Conservation (phyloP, 1,140 invertebrate genomes). For the Phymastichus coffea region DNA sequence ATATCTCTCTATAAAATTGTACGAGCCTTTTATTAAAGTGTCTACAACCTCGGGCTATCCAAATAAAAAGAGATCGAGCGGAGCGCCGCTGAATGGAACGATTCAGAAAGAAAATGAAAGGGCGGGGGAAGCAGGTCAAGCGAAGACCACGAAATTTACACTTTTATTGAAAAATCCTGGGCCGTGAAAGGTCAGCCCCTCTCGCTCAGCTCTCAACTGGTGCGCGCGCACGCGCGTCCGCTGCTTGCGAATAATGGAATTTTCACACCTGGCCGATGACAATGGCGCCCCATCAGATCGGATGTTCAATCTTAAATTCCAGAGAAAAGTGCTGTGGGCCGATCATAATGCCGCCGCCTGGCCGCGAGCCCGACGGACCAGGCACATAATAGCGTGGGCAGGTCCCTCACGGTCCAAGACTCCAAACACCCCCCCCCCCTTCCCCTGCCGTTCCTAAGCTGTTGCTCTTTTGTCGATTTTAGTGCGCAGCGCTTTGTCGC, state of each 20-base stretch:
- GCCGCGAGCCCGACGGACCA: not conserved
- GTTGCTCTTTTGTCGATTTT: conserved; percentile 19
- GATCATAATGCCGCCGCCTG: not conserved
- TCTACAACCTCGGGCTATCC: too few species aligned
- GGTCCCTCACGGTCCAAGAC: not conserved
- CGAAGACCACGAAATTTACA: not conserved
- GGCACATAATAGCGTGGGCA: conserved; percentile 4
- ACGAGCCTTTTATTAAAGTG: too few species aligned
- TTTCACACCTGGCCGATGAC: conserved; percentile 17
- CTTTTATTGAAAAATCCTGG: conserved; percentile 6
- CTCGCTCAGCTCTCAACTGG: too few species aligned
- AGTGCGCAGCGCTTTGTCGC: not conserved
- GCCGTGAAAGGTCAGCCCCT: conserved; percentile 3
- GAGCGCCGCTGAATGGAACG: too few species aligned
- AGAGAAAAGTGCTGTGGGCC: not conserved
- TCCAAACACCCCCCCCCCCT: not conserved
- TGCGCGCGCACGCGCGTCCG: not conserved
- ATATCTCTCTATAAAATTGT: too few species aligned
- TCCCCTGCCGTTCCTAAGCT: not conserved
- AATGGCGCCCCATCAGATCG: too few species aligned
- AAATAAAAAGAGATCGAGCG: too few species aligned
- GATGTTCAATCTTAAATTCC: conserved; percentile 6
- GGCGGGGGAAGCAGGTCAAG: not conserved
- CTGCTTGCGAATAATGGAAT: conserved; percentile 5
- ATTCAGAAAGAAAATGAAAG: too few species aligned